phyloP scores from a whole-genome alignment of 1,140 invertebrate species.

The Drosophila kanapiae region DNA sequence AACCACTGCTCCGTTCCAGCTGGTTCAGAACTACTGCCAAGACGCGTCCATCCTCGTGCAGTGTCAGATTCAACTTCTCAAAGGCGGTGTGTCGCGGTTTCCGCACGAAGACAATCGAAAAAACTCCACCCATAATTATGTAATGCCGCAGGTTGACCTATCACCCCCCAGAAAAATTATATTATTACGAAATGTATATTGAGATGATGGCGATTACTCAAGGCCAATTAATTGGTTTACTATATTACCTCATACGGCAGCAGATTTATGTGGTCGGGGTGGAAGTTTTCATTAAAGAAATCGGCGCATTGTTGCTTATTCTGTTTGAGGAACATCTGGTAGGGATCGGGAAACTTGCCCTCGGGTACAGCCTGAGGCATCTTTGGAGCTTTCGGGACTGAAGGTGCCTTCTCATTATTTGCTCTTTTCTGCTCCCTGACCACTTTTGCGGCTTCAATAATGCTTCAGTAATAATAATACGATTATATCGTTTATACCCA shows the following conservation, averaged over 20 bases:
- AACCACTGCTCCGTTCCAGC: not conserved
- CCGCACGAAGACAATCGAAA: conserved; percentile 54
- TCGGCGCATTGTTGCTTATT: conserved; percentile 40
- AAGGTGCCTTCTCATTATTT: not conserved
- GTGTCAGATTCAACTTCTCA: conserved; percentile 55
- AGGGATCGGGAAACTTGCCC: conserved; percentile 64
- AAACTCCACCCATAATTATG: conserved; percentile 68
- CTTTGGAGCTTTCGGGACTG: conserved; percentile 30
- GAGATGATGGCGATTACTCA: not conserved
- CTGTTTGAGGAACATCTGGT: conserved; percentile 40
- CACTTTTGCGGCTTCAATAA: not conserved
- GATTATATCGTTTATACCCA: too few species aligned
- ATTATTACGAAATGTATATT: not conserved
- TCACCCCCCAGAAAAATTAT: too few species aligned
- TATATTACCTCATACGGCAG: conserved; percentile 47
- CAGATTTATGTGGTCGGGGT: conserved; percentile 50
- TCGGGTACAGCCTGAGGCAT: conserved; percentile 44
- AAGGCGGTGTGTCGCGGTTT: conserved; percentile 60
- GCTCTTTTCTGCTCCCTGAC: not conserved
- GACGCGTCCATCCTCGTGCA: conserved; percentile 61
- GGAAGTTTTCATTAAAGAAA: conserved; percentile 43
- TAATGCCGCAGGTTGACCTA: conserved; percentile 70
- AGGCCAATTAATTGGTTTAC: not conserved
- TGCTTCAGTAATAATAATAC: too few species aligned
- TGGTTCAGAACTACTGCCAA: conserved; percentile 17